A percentile compares a stretch with the other conserved stretches of the same genome.
Evolutionary conservation across 2,888 invertebrate species (phyloP).

Genomic region (Leptinotarsa juncta): DNA sequence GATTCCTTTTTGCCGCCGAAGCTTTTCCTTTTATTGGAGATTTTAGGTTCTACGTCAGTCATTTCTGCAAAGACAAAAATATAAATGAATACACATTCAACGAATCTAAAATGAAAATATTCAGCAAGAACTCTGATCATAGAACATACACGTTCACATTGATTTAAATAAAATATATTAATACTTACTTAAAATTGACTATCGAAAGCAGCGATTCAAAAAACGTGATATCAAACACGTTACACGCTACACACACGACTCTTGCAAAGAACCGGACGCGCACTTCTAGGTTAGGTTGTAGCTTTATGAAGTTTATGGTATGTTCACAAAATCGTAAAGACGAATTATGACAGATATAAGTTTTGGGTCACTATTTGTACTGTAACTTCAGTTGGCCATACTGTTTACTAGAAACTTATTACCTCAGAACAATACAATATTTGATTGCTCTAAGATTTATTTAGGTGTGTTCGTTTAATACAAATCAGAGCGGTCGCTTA

Average conservation of each 20-base stretch:
- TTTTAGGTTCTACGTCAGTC: slow-evolving; percentile 35
- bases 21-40: slow-evolving; percentile 37
- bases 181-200: not conserved
- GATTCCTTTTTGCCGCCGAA: slow-evolving; percentile 25
- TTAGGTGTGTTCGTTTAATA: no score
- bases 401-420: no score
- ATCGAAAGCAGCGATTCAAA: not conserved
- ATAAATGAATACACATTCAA: not conserved
- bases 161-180: not conserved
- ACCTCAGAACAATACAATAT: no score
- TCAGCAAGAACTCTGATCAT: no score
- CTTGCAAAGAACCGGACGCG: not conserved
- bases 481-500: no score
- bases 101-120: no score
- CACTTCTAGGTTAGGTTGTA: not conserved
- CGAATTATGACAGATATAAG: no score
- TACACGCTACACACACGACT: not conserved
- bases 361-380: no score
- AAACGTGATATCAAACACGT: slow-evolving; percentile 8
- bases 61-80: slow-evolving; percentile 28
- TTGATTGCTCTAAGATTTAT: no score
- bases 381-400: no score
- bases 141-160: not conserved
- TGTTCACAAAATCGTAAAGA: not conserved
- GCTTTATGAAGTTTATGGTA: not conserved